These are phyloP conservation scores for Drosophila kurseongensis DNA, from an alignment of 1,140 invertebrate genomes.

Conservation along the genomic window DNA sequence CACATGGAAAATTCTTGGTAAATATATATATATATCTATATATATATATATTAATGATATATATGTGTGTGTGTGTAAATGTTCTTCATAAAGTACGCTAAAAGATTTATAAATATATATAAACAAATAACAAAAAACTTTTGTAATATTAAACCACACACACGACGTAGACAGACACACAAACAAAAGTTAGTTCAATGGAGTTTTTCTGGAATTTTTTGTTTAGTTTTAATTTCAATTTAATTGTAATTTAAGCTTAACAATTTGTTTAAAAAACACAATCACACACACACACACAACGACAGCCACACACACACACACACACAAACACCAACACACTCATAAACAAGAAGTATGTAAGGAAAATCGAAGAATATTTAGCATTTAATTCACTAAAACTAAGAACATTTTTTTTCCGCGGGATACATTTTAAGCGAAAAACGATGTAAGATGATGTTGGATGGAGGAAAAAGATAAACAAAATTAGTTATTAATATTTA, in stretches of 20 bases:
- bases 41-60: conserved; percentile 34
- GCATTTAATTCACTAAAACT: conserved; percentile 57
- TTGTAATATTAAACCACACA: conserved; percentile 47
- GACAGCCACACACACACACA: conserved; percentile 12
- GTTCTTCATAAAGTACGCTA: conserved; percentile 52
- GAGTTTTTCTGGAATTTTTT: conserved; percentile 64
- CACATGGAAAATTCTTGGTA: conserved; percentile 30
- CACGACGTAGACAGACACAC: conserved; percentile 8
- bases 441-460: conserved; percentile 7
- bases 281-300: conserved; percentile 6
- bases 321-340: conserved; percentile 30
- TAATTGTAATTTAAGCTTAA: conserved; percentile 73
- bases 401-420: conserved; percentile 58
- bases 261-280: conserved; percentile 74
- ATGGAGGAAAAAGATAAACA: conserved; percentile 31
- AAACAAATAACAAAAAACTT: conserved; percentile 31
- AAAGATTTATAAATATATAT: conserved; percentile 45
- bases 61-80: conserved; percentile 50
- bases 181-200: conserved; percentile 57
- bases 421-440: conserved; percentile 49
- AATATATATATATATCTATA: conserved; percentile 47
- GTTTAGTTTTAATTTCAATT: conserved; percentile 79
- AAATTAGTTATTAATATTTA: conserved; percentile 74
- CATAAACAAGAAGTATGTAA: conserved; percentile 32
- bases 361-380: conserved; percentile 57